A percentile compares a stretch with the other conserved stretches of the same genome.
Evolutionary conservation across 2,888 invertebrate genomes (phyloP).

Genomic region (Barypeithes pellucidus): DNA sequence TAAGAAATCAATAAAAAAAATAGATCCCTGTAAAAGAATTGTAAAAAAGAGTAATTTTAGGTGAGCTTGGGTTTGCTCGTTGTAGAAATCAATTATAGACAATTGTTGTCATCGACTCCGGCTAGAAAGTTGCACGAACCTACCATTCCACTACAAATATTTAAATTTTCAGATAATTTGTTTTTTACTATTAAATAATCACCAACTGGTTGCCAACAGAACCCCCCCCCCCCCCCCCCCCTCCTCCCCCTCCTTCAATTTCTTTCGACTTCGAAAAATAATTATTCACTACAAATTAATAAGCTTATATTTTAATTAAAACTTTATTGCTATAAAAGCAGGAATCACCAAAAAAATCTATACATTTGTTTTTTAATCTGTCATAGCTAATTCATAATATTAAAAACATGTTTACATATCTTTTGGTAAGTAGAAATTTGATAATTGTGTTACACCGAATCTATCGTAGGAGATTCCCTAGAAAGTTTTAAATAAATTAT

Average conservation of each 20-base stretch:
- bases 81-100: constrained; percentile 70
- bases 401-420: not conserved
- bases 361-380: not conserved
- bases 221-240: no score
- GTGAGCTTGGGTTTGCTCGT: constrained; percentile 67
- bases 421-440: not conserved
- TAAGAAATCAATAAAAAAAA: no score
- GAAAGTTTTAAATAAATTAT: no score
- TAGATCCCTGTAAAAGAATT: not conserved
- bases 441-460: no score
- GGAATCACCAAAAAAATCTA: no score
- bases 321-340: not conserved
- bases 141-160: constrained; percentile 39
- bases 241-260: no score
- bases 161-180: constrained; percentile 51
- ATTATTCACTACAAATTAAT: no score
- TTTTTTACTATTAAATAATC: no score
- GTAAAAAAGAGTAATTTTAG: constrained; percentile 62
- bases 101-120: constrained; percentile 69
- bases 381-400: no score
- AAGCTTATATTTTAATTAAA: not conserved
- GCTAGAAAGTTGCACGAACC: not conserved
- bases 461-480: no score
- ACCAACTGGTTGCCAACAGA: no score
- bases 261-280: no score